These are phyloP conservation scores for Orius laevigatus DNA, from an alignment of 1,140 invertebrate genomes.

Conservation along the genomic window DNA sequence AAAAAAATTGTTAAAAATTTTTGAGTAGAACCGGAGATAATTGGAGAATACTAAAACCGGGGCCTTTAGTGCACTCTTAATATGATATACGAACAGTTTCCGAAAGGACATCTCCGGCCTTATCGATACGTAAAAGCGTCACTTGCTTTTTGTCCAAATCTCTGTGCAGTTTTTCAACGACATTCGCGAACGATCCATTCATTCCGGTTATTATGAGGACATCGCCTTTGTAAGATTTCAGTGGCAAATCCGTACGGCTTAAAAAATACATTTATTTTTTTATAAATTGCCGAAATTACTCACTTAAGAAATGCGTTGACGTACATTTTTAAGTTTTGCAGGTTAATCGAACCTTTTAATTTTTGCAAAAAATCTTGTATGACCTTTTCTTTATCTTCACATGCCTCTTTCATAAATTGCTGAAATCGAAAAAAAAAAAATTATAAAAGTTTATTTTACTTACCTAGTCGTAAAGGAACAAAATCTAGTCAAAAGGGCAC, in stretches of 20 bases:
- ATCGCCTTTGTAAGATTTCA: slow-evolving; percentile 52
- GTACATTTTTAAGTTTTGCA: slow-evolving; percentile 67
- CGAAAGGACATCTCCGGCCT: slow-evolving; percentile 58
- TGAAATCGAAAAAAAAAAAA: slow-evolving; percentile 19
- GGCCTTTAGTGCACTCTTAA: too few species aligned
- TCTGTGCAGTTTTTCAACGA: slow-evolving; percentile 57
- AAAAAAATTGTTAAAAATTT: too few species aligned
- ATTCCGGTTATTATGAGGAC: slow-evolving; percentile 66
- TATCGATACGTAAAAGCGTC: slow-evolving; percentile 66
- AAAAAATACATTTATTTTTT: slow-evolving; percentile 7
- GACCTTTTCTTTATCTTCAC: slow-evolving; percentile 53
- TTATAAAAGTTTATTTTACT: background rate
- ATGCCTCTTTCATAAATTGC: slow-evolving; percentile 30
- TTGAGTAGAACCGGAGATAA: too few species aligned
- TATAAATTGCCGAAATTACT: too few species aligned
- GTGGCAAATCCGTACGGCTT: slow-evolving; percentile 52
- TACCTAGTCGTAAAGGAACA: too few species aligned
- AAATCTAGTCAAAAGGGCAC: too few species aligned
- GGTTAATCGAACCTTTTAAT: slow-evolving; percentile 62
- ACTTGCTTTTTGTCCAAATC: slow-evolving; percentile 65
- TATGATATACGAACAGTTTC: slow-evolving; percentile 46
- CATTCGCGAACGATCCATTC: slow-evolving; percentile 58
- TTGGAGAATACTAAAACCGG: too few species aligned
- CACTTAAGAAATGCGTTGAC: slow-evolving; percentile 70
- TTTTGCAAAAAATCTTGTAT: slow-evolving; percentile 62